These are phyloP conservation scores for Struthidea cinerea DNA, from an alignment of 2,113 vertebrate genomes.

Conservation along the genomic window DNA sequence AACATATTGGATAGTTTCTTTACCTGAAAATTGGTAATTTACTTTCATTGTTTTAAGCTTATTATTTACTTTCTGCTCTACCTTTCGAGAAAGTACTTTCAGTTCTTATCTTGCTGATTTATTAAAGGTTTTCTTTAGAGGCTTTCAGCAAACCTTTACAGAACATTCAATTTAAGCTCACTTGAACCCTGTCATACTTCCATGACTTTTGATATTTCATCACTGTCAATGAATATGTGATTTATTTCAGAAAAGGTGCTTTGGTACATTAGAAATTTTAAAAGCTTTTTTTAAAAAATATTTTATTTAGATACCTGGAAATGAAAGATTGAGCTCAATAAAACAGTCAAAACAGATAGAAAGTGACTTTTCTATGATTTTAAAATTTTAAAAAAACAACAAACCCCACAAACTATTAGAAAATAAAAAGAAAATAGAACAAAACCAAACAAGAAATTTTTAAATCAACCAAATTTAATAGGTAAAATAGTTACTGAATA, in stretches of 20 bases:
- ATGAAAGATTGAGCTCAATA: not conserved
- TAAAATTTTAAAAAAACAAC: not conserved
- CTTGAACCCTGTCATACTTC: not conserved
- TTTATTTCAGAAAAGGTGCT: not conserved
- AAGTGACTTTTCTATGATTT: not conserved
- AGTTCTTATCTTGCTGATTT: not conserved
- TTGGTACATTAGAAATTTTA: not conserved
- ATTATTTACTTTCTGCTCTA: not conserved
- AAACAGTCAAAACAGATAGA: not conserved
- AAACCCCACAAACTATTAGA: fast-evolving
- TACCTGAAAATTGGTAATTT: not conserved
- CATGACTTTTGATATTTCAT: not conserved
- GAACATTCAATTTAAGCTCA: not conserved
- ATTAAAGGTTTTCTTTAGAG: not conserved
- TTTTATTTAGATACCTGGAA: not conserved
- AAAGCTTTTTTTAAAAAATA: not conserved
- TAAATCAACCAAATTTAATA: not conserved
- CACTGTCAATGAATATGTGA: not conserved
- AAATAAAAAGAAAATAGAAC: not conserved
- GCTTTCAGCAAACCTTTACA: not conserved
- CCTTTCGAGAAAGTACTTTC: not conserved
- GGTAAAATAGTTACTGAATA: not conserved
- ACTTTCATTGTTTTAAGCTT: not conserved
- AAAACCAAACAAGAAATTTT: not conserved
- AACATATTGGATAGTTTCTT: not conserved